Base-by-base conservation (phyloP, 2,888 invertebrate species). In the Mimas tiliae region DNA sequence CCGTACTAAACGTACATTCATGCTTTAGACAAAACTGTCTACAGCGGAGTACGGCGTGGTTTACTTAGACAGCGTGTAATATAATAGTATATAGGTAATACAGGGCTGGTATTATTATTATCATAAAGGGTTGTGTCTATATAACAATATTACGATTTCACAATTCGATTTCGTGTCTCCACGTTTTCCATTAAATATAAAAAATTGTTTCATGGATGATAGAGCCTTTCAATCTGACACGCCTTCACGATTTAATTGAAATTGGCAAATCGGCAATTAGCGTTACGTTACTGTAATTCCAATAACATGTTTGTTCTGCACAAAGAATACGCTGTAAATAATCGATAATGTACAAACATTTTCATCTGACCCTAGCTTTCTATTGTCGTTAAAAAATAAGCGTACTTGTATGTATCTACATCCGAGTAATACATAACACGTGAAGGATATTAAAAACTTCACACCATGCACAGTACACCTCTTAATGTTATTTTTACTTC, bases 301-400 rank as follows among this genome's bases (percentile, higher is more conserved):
- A 73, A 70, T 73, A 75, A 77, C 76, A 84, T 80, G 81, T 80
- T 70, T 76, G 78, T 81, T 80, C 74, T 79, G 76, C 74, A 76
- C 71, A 72, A 73, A 69, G 72, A 77, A 82, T 79, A 74, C 77
- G 68, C 79, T 85, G 85, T 82, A 82, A 77, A 86, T 84, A 86
- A 86, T 86, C 73, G 86, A 67, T 85, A 85, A 86, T 84, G 68
- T 78, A 76, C 72, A 74, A 77, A 74, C 75, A 71, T 67, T 70
- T 58, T 68, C 65, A 75, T 75, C 71, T 75, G 74, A 76, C 75
- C 73, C 71, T 76, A 78, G 73, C 83, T 85, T 85, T 85, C 85
- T 83, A 66, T 45, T 63, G 63, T 47, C 47, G 63, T 65, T 50
- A 58, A 65, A 38, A 65, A 58, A 51, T 48, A 64, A 51, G 51